Base-by-base conservation (phyloP, 2,113 vertebrate genomes). In the Triplophysa tibetana region DNA sequence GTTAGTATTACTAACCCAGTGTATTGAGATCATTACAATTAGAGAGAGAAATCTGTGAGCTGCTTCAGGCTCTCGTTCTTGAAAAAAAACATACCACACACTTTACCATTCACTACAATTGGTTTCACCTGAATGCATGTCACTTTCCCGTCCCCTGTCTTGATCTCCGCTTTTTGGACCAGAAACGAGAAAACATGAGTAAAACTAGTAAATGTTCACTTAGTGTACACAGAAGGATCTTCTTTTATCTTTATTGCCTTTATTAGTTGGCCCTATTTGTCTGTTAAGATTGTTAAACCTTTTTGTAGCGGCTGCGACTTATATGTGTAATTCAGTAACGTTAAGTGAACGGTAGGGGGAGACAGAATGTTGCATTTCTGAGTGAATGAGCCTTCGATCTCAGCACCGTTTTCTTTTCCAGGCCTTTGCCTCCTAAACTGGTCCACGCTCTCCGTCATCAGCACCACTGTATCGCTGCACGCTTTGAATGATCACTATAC, bases 341-440 rank as follows among this genome's bases (percentile, higher is more conserved):
- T 23, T 12, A 45, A 19, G 50, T 65, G 60, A 76, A 54, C 82
- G 80, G 78, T 43, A 86, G 85, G 79, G 54, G 85, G 85, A 78
- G 78, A 79, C 85, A 86, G 58, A 81, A 64, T 13, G 38, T 75
- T 72, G 26, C 63, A 38, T 67, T 75, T 58, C 45, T 13, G 8
- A 68, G 64, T 1, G 19, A 66, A 54, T 52, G 45, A 16, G 41
- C 41, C 23, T 52, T 12, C 41, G 60, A 7, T 17, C 14, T 73
- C 76, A 67, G 64, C 75, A 75, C 81, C 76, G 81, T 75, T 78
- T 72, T 64, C 64, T 63, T 83, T 79, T 79, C 29, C 33, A 79
- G 72, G 21, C 77, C 70, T 45, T 79, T 73, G 63, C 77, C 81
- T 79, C 81, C 81, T 78, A 79, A 73, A 78, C 68, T 70, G 74